Percentiles rank a stretch among this genome's conserved stretches.
phyloP scores from a whole-genome alignment of 2,113 vertebrate species.

The Dendropsophus ebraccatus region DNA sequence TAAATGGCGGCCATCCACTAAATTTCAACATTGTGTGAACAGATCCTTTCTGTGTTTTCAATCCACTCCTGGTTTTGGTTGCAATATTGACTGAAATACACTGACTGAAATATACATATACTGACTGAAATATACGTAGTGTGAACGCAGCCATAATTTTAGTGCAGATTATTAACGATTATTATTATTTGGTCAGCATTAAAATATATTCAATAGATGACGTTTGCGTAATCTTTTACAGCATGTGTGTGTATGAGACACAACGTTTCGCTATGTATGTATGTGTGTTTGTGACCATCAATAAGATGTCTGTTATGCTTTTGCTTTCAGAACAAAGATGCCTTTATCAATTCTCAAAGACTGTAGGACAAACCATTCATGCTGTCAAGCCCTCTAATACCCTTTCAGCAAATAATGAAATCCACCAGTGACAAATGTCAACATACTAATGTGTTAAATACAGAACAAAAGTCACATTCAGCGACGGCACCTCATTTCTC shows the following conservation, averaged over 20 bases:
- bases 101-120: too few relatives aligned
- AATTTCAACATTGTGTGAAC: too few relatives aligned
- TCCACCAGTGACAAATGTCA: constrained; percentile 90
- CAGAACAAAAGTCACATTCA: constrained; percentile 88
- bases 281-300: constrained; percentile 66
- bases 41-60: too few relatives aligned
- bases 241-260: constrained; percentile 51
- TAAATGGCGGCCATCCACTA: too few relatives aligned
- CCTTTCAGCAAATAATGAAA: constrained; percentile 88
- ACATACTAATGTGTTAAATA: constrained; percentile 83
- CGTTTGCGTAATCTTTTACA: constrained; percentile 44
- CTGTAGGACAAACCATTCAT: constrained; percentile 82
- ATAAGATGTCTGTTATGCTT: constrained; percentile 84
- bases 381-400: constrained; percentile 74
- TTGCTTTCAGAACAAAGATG: constrained; percentile 89
- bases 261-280: constrained; percentile 60
- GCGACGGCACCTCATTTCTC: constrained; percentile 76
- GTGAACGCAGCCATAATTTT: too few relatives aligned
- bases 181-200: background rate
- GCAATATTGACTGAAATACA: too few relatives aligned
- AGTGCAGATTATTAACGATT: too few relatives aligned
- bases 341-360: constrained; percentile 80
- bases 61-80: too few relatives aligned
- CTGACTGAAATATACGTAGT: too few relatives aligned
- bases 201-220: constrained; percentile 7